Percentiles rank a stretch among this genome's conserved stretches.
Conservation (phyloP, 2,113 vertebrate genomes). For the Pyxicephalus adspersus region DNA sequence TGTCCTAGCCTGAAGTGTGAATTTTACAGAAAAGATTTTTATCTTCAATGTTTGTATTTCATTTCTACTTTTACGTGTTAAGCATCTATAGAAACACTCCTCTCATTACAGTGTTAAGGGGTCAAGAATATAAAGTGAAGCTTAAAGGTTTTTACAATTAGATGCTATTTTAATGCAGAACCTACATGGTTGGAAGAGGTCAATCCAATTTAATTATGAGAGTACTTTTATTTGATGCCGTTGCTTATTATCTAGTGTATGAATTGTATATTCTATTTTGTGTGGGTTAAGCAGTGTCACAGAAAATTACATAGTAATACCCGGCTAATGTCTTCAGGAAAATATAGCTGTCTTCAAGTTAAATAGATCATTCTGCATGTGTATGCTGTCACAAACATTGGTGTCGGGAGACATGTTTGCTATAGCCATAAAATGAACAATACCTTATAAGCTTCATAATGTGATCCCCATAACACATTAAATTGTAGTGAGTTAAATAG, state of each 20-base stretch:
- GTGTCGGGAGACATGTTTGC: no score
- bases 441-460: no score
- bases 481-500: no score
- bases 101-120: constrained; percentile 11
- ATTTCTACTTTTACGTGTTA: background rate
- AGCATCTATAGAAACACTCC: constrained; percentile 17
- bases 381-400: background rate
- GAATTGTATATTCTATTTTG: constrained; percentile 7
- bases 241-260: constrained; percentile 8
- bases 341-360: background rate
- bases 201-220: constrained; percentile 31
- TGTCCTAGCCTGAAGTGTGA: background rate
- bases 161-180: constrained; percentile 19
- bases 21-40: background rate
- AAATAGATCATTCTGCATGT: background rate
- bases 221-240: constrained; percentile 1
- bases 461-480: no score
- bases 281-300: constrained; percentile 22
- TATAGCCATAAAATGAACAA: no score
- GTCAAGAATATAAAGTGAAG: constrained; percentile 10
- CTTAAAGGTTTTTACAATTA: constrained; percentile 26
- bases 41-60: background rate
- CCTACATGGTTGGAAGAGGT: constrained; percentile 13
- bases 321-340: constrained; percentile 1
- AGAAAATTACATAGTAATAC: constrained; percentile 6